Conservation (phyloP, 2,113 vertebrate species). For the Gallinago undulata region DNA sequence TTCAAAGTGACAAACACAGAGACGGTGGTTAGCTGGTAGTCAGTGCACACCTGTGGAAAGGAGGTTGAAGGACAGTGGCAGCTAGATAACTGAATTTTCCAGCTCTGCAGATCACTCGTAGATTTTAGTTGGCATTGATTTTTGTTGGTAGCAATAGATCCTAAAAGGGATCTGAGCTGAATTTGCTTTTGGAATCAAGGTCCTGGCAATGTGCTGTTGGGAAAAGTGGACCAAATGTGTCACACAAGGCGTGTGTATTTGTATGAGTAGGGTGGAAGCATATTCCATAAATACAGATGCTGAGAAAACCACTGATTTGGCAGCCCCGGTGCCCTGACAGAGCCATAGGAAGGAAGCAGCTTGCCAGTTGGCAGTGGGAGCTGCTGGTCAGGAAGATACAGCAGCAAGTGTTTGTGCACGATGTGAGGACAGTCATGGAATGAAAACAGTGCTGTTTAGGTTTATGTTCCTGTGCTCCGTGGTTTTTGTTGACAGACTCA, state of each 20-base stretch:
- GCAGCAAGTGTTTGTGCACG: not conserved
- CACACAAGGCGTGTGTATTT: not conserved
- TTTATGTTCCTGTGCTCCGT: not conserved
- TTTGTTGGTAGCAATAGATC: not conserved
- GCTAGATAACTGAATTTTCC: not conserved
- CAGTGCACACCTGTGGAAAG: not conserved
- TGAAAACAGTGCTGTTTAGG: not conserved
- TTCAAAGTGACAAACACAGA: not conserved
- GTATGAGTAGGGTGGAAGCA: not conserved
- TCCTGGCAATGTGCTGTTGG: not conserved
- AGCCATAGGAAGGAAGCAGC: not conserved
- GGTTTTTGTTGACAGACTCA: not conserved
- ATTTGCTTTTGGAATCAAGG: not conserved
- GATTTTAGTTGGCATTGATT: not conserved
- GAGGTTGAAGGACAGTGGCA: not conserved
- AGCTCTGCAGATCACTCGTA: not conserved
- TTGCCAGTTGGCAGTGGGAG: not conserved
- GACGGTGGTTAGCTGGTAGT: not conserved
- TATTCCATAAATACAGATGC: slow-evolving; percentile 7
- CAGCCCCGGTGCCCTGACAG: not conserved
- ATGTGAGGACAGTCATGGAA: not conserved
- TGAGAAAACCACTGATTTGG: slow-evolving; percentile 13
- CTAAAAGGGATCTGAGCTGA: not conserved
- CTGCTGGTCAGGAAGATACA: not conserved
- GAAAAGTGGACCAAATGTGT: not conserved